Conservation (phyloP, 2,113 vertebrate genomes). For the pig (Sus scrofa) region DNA sequence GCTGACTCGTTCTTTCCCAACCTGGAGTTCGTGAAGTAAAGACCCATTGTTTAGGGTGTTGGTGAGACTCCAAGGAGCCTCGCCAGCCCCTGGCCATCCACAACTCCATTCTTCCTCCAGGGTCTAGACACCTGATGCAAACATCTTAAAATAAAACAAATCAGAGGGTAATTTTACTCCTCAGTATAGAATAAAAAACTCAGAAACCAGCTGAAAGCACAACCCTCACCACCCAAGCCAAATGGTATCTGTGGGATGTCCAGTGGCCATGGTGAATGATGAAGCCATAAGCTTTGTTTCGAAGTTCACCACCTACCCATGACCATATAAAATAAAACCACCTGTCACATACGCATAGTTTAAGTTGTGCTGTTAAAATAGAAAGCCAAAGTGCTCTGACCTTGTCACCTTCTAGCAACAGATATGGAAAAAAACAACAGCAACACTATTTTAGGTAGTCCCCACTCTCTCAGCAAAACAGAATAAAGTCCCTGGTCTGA, state of each 20-base stretch:
- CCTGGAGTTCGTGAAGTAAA: background rate
- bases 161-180: background rate
- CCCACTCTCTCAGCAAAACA: constrained; percentile 90
- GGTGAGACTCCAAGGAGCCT: background rate
- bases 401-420: constrained; percentile 83
- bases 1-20: background rate
- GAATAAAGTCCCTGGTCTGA: constrained; percentile 91
- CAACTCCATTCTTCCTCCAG: background rate
- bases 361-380: constrained; percentile 82
- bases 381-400: constrained; percentile 86
- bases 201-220: background rate
- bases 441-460: constrained; percentile 91
- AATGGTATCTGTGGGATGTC: background rate
- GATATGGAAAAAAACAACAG: constrained; percentile 84
- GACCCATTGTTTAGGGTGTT: background rate
- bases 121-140: background rate
- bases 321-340: constrained; percentile 26
- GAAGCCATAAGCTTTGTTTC: background rate
- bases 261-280: background rate
- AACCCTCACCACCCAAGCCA: background rate
- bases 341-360: constrained; percentile 60
- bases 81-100: background rate
- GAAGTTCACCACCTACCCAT: background rate
- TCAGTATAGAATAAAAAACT: background rate
- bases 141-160: background rate